A percentile compares a stretch with the other conserved stretches of the same genome.
phyloP scores from a whole-genome alignment of 1,140 invertebrate species.

The Pemphigus obesinymphae region DNA sequence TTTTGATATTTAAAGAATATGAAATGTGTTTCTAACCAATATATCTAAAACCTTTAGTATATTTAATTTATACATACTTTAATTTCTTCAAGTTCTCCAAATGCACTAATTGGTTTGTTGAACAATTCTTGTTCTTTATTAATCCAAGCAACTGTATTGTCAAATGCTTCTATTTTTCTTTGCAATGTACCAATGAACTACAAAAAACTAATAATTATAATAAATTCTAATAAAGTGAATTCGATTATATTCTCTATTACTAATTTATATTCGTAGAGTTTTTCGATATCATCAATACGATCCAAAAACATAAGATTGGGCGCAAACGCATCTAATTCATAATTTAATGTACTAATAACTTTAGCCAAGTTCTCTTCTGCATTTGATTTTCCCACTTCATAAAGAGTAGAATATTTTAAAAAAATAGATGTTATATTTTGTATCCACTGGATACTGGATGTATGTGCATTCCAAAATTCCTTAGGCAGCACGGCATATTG shows the following conservation, averaged over 20 bases:
- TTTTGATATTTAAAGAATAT: too few relatives aligned
- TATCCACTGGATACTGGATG: constrained; percentile 66
- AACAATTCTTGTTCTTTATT: constrained; percentile 83
- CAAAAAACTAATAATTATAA: constrained; percentile 20
- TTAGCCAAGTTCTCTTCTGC: constrained; percentile 71
- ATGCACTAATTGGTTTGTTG: constrained; percentile 69
- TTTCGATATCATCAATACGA: constrained; percentile 64
- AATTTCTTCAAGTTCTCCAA: constrained; percentile 68
- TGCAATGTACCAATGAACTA: constrained; percentile 65
- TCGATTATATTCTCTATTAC: constrained; percentile 4
- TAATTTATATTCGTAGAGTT: constrained; percentile 60
- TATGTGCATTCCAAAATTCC: constrained; percentile 64
- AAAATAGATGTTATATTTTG: constrained; percentile 66
- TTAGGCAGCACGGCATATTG: constrained; percentile 62
- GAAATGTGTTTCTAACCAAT: too few relatives aligned
- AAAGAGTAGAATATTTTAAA: constrained; percentile 61
- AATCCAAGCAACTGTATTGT: constrained; percentile 73
- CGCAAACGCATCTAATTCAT: constrained; percentile 64
- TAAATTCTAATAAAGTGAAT: neutral
- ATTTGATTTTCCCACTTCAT: constrained; percentile 70
- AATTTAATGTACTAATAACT: constrained; percentile 63
- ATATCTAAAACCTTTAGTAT: too few relatives aligned
- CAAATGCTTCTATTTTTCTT: constrained; percentile 65
- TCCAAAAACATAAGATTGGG: constrained; percentile 63
- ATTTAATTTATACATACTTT: too few relatives aligned